phyloP scores from a whole-genome alignment of 2,888 invertebrate genomes.

The Agrochola lychnidis region DNA sequence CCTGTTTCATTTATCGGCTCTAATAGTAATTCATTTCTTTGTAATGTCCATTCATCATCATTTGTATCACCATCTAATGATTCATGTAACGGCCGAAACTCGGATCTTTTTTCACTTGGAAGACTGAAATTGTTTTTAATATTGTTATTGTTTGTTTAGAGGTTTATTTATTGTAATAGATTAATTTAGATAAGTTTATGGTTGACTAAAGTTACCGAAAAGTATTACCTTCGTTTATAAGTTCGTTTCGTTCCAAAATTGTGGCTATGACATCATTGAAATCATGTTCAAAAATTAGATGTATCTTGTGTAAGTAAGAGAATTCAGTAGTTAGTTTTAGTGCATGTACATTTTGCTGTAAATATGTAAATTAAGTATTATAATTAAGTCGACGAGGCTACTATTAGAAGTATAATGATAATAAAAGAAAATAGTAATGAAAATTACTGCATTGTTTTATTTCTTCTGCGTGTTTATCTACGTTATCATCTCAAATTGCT shows the following conservation, averaged over 20 bases:
- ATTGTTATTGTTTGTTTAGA: constrained; percentile 86
- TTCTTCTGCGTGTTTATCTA: constrained; percentile 58
- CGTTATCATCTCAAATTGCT: constrained; percentile 53
- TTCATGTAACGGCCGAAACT: constrained; percentile 60
- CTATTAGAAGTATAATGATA: constrained; percentile 73
- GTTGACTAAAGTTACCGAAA: constrained; percentile 89
- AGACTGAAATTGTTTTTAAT: constrained; percentile 87
- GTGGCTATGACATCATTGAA: constrained; percentile 82
- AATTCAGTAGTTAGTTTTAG: constrained; percentile 57
- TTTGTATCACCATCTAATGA: constrained; percentile 42
- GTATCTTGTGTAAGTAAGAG: constrained; percentile 53
- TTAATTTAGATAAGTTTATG: constrained; percentile 79
- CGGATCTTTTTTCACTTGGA: constrained; percentile 78
- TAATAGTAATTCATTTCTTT: constrained; percentile 43
- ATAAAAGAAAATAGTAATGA: constrained; percentile 75
- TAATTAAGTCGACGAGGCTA: constrained; percentile 83
- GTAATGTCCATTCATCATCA: constrained; percentile 67
- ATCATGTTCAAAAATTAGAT: constrained; percentile 73
- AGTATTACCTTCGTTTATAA: constrained; percentile 87
- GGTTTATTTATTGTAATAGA: constrained; percentile 89
- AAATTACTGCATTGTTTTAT: constrained; percentile 76
- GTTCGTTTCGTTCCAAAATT: constrained; percentile 81
- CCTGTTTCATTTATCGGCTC: constrained; percentile 54
- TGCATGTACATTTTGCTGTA: constrained; percentile 78
- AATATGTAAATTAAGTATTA: constrained; percentile 77